phyloP scores from a whole-genome alignment of 2,888 invertebrate species.

The Belgica antarctica region DNA sequence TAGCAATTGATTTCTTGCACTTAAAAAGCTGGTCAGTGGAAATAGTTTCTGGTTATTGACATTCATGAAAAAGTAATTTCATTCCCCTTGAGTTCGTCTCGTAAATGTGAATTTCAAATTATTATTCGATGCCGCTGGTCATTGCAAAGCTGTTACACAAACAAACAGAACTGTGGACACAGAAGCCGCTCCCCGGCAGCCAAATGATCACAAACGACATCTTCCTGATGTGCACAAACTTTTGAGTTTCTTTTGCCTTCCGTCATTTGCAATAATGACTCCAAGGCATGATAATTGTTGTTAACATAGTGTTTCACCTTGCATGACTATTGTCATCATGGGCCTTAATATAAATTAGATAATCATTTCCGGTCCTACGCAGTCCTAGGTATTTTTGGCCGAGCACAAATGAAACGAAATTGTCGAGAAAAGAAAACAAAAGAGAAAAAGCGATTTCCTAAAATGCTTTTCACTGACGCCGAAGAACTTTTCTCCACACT shows the following conservation, averaged over 20 bases:
- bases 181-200: no score
- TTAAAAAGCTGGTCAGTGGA: background rate
- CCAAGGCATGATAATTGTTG: slow-evolving; percentile 39
- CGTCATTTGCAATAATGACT: slow-evolving; percentile 41
- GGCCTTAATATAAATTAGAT: slow-evolving; percentile 42
- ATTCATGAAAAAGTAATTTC: no score
- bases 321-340: slow-evolving; percentile 38
- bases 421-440: background rate
- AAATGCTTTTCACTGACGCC: slow-evolving; percentile 15
- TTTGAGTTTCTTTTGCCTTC: no score
- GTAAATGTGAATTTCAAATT: no score
- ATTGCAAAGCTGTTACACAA: no score
- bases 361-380: slow-evolving; percentile 40
- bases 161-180: no score
- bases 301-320: slow-evolving; percentile 27
- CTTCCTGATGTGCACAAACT: background rate
- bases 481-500: background rate
- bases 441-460: background rate
- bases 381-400: background rate
- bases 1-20: slow-evolving; percentile 38
- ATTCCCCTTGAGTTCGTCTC: no score
- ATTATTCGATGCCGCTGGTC: no score
- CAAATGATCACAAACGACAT: background rate
- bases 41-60: background rate
- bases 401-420: slow-evolving; percentile 1